phyloP scores from a whole-genome alignment of 2,113 vertebrate genomes.

The Chauna torquata region DNA sequence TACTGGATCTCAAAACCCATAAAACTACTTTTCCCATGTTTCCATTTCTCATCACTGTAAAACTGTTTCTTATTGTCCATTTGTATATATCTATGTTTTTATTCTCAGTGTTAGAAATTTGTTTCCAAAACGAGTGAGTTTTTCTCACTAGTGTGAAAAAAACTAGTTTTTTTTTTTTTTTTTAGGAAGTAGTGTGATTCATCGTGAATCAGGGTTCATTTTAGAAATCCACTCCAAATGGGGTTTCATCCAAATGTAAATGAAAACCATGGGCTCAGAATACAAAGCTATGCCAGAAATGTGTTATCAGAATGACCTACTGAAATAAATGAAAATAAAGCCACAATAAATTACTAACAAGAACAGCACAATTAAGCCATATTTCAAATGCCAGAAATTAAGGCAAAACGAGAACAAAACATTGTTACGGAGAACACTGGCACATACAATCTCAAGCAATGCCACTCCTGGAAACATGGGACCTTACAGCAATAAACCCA shows the following conservation, averaged over 20 bases:
- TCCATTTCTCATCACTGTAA: neutral
- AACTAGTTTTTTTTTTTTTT: neutral
- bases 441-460: neutral
- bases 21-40: neutral
- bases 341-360: neutral
- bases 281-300: neutral
- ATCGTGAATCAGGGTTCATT: neutral
- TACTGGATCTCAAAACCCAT: neutral
- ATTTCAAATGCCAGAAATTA: neutral
- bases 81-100: neutral
- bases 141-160: too few relatives aligned
- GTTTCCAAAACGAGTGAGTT: too few relatives aligned
- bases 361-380: neutral
- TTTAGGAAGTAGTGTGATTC: neutral
- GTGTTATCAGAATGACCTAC: neutral
- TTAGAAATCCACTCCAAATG: constrained; percentile 7
- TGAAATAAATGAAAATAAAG: neutral
- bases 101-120: neutral
- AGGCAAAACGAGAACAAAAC: neutral
- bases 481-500: neutral
- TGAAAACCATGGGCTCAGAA: neutral
- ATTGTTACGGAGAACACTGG: neutral
- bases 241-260: neutral
- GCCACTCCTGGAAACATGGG: neutral
- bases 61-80: neutral